Conservation (phyloP, 2,113 vertebrate genomes). For the Notarius lentiginosus region DNA sequence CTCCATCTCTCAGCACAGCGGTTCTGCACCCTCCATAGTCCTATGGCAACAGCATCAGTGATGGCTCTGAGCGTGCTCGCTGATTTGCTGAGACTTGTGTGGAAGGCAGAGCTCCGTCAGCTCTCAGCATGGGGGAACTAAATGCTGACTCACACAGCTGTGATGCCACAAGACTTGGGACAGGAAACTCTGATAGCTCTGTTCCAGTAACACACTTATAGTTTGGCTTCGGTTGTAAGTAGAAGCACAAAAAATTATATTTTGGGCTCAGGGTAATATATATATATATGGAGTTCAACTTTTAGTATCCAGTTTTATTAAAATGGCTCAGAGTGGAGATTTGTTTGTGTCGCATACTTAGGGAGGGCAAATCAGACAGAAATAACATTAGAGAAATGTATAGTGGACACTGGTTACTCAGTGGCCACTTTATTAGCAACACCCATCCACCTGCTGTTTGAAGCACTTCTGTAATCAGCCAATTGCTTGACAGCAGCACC, state of each 20-base stretch:
- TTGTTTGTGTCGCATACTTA: neutral
- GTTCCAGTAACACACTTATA: neutral
- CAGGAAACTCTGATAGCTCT: slow-evolving; percentile 6
- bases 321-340: neutral
- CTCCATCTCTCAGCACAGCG: slow-evolving; percentile 11
- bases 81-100: slow-evolving; percentile 43
- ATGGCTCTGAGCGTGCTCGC: slow-evolving; percentile 42
- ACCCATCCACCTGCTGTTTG: no score
- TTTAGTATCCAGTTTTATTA: neutral
- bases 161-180: slow-evolving; percentile 40
- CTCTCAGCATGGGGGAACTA: slow-evolving; percentile 36
- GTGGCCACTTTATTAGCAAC: no score
- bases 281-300: neutral
- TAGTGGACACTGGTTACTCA: neutral
- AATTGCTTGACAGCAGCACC: no score
- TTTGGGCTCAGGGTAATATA: neutral
- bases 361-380: neutral
- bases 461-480: no score
- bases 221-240: no score
- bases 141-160: slow-evolving; percentile 41
- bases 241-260: neutral
- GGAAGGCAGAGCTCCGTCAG: slow-evolving; percentile 49
- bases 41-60: slow-evolving; percentile 55
- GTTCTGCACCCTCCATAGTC: slow-evolving; percentile 36
- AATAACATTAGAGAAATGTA: neutral